A percentile compares a stretch with the other conserved stretches of the same genome.
Evolutionary conservation across 2,888 invertebrate species (phyloP).

Genomic region (Conops quadrifasciatus): DNA sequence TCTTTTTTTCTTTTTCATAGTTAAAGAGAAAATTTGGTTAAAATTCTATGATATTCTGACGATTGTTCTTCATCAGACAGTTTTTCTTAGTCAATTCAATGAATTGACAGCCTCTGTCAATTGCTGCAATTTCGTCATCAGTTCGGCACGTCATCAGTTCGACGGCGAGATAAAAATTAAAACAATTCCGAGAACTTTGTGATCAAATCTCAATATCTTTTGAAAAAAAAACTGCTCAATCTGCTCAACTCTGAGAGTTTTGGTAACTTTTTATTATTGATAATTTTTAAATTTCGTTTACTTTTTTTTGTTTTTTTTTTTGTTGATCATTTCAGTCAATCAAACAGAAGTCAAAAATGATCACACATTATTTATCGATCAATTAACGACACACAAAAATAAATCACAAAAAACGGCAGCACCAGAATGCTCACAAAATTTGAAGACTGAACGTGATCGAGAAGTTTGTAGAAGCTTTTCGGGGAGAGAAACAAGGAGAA

Average conservation of each 20-base stretch:
- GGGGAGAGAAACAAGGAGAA: neutral
- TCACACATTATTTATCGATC: constrained; percentile 46
- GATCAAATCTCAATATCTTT: neutral
- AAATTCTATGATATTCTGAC: too few species aligned
- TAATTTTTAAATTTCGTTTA: neutral
- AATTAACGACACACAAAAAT: constrained; percentile 42
- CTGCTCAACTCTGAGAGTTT: neutral
- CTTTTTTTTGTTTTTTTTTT: neutral
- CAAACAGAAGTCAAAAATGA: constrained; percentile 42
- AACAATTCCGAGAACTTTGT: too few species aligned
- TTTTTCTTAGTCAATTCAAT: too few species aligned
- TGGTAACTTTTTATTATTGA: neutral
- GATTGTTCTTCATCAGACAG: too few species aligned
- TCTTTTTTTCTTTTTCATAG: too few species aligned
- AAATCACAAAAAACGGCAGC: constrained; percentile 33
- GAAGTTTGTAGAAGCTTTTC: constrained; percentile 25
- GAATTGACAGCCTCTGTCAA: too few species aligned
- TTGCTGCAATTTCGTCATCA: too few species aligned
- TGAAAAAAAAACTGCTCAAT: neutral
- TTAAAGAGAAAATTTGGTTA: too few species aligned
- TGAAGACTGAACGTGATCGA: constrained; percentile 44
- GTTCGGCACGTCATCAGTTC: too few species aligned
- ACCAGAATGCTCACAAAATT: constrained; percentile 37
- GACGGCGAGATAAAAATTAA: too few species aligned
- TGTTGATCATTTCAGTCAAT: constrained; percentile 16